phyloP scores from a whole-genome alignment of 2,888 invertebrate genomes.

The Watsonalla binaria region DNA sequence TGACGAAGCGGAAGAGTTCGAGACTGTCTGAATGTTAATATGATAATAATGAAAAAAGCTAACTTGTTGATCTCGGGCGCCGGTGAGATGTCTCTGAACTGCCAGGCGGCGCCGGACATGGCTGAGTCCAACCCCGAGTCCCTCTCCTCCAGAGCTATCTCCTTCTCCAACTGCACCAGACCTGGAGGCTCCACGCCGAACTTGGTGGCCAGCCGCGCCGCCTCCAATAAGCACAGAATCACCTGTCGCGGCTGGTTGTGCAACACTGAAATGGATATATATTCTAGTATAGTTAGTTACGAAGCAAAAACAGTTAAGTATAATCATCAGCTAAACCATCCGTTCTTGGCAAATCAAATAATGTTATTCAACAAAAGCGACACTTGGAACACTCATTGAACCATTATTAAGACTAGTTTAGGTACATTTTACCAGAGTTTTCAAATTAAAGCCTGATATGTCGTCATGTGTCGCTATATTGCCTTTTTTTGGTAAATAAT shows the following conservation, averaged over 20 bases:
- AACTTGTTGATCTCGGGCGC: slow-evolving; percentile 43
- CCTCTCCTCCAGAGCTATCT: slow-evolving; percentile 89
- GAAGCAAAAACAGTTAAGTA: no score
- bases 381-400: no score
- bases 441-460: no score
- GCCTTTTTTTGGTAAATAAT: no score
- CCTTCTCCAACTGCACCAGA: slow-evolving; percentile 89
- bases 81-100: slow-evolving; percentile 78
- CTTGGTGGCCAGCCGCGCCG: slow-evolving; percentile 87
- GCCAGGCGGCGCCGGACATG: slow-evolving; percentile 83
- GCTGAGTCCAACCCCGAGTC: slow-evolving; percentile 81
- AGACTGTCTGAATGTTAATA: no score
- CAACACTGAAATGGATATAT: slow-evolving; percentile 72
- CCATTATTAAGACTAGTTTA: no score
- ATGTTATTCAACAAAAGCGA: no score
- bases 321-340: no score
- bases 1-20: background rate
- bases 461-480: no score
- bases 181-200: slow-evolving; percentile 89
- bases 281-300: no score
- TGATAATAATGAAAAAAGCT: slow-evolving; percentile 13
- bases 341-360: no score
- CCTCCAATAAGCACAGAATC: slow-evolving; percentile 90
- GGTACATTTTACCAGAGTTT: no score
- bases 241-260: slow-evolving; percentile 92